A percentile compares a stretch with the other conserved stretches of the same genome.
phyloP scores from a whole-genome alignment of 2,888 invertebrate genomes.

The Rhingia rostrata region DNA sequence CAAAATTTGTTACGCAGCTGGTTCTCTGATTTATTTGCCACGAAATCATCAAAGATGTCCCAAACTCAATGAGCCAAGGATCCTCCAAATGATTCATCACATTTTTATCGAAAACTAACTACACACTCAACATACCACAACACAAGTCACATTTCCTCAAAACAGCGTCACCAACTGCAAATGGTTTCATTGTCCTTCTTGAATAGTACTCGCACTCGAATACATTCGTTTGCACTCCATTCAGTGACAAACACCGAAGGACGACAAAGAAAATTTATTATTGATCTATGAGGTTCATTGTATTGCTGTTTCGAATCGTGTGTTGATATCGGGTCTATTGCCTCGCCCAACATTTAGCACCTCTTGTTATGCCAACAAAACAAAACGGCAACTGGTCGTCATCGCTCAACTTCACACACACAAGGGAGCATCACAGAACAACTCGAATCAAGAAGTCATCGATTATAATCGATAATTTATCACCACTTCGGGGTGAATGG shows the following conservation, averaged over 20 bases:
- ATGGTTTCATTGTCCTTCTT: constrained; percentile 38
- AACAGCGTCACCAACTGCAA: constrained; percentile 29
- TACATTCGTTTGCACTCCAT: constrained; percentile 26
- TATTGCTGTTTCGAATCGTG: constrained; percentile 33
- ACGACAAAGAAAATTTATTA: constrained; percentile 29
- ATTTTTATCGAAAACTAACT: constrained; percentile 73
- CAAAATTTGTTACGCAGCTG: constrained; percentile 70
- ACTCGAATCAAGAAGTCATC: constrained; percentile 45
- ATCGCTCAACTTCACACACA: constrained; percentile 48
- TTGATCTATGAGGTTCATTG: constrained; percentile 65
- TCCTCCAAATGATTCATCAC: constrained; percentile 45
- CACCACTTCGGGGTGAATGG: constrained; percentile 13
- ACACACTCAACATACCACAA: constrained; percentile 73
- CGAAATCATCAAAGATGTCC: constrained; percentile 13
- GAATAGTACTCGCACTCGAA: constrained; percentile 20
- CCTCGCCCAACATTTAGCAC: constrained; percentile 73
- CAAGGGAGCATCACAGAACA: constrained; percentile 41
- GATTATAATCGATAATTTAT: constrained; percentile 71
- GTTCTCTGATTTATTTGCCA: constrained; percentile 38
- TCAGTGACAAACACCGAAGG: constrained; percentile 53
- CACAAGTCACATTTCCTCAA: constrained; percentile 38
- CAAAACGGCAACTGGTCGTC: constrained; percentile 62
- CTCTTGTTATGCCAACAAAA: constrained; percentile 73
- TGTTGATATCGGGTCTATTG: constrained; percentile 54
- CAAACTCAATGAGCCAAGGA: constrained; percentile 33